phyloP scores from a whole-genome alignment of 1,140 invertebrate species.

The Babylonia areolata region DNA sequence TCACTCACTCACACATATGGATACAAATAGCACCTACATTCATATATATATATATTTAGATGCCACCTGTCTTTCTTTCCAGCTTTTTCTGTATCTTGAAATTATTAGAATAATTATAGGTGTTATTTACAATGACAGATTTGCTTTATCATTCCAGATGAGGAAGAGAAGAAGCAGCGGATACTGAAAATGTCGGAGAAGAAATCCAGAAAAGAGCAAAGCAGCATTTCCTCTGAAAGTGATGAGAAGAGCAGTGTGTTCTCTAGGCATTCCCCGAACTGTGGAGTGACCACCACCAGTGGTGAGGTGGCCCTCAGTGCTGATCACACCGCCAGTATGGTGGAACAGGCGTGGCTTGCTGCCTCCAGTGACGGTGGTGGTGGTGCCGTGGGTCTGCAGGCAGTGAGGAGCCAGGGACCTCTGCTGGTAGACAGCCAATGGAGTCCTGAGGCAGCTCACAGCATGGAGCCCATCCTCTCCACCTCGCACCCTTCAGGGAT shows the following conservation, averaged over 20 bases:
- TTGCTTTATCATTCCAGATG: slow-evolving; percentile 20
- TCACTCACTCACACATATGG: too few species aligned
- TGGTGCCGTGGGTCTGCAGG: neutral
- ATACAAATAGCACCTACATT: too few species aligned
- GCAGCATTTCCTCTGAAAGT: neutral
- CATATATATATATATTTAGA: too few species aligned
- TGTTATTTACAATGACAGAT: too few species aligned
- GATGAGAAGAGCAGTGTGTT: neutral
- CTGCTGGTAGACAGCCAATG: neutral
- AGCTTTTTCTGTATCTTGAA: too few species aligned
- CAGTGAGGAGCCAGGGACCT: neutral
- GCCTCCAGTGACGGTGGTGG: neutral
- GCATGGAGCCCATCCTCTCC: neutral
- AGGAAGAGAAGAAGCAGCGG: slow-evolving; percentile 26
- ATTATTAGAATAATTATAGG: too few species aligned
- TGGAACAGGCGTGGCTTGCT: neutral
- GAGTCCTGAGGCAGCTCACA: neutral
- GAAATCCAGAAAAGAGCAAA: neutral
- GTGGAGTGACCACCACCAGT: neutral
- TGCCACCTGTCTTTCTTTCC: too few species aligned
- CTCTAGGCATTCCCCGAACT: neutral
- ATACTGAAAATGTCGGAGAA: slow-evolving; percentile 19
- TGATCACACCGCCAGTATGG: neutral
- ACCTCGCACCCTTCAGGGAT: neutral
- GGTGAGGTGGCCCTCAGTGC: neutral